Base-by-base conservation (phyloP, 2,888 invertebrate genomes). In the Cephus runcator region DNA sequence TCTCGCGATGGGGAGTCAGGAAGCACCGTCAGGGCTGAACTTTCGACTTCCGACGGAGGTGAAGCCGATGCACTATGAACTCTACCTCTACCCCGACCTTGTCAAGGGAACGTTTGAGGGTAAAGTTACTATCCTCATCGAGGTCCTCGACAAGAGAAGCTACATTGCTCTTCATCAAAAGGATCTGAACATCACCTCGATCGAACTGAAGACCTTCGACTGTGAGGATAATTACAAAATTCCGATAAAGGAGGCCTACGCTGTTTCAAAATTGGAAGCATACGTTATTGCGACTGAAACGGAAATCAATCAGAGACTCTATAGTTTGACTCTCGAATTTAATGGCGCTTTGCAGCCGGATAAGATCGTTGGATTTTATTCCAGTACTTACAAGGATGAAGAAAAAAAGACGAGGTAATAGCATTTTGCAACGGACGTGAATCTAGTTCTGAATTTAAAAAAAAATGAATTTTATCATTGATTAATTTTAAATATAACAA, bases 1-100 rank as follows among this genome's bases (percentile, higher is more conserved):
- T 11, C 79, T 78, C 34, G 75, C 74, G 36, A 88, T 88, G 87
- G 9, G 82, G 56, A 79, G 69, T 56, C 80, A 79, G 31, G 91
- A 91, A 79, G 82, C 90, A 15, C 81, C 91, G 31, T 81, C 90
- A 1, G 89, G 92, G 69, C 79, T 92, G 73, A 86, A 89, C 30
- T 93, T 92, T 82, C 93, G 95, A 71, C 91, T 96, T 75, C 94
- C 95, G 0, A 90, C 91, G 12, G 92, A 93, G 75, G 92, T 95
- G 0, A 90, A 91, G 30, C 96, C 96, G 0, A 81, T 93, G 4
- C 93, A 93, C 79, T 96, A 96, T 86, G 94, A 95, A 77, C 88
- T 96, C 9, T 93, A 92, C 30, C 90, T 96, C 76, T 92, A 93
- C 77, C 96, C 96, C 0, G 92, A 95, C 87, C 92, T 96, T 75